Base-by-base conservation (phyloP, 2,888 invertebrate species). In the Choristoneura rosaceana region DNA sequence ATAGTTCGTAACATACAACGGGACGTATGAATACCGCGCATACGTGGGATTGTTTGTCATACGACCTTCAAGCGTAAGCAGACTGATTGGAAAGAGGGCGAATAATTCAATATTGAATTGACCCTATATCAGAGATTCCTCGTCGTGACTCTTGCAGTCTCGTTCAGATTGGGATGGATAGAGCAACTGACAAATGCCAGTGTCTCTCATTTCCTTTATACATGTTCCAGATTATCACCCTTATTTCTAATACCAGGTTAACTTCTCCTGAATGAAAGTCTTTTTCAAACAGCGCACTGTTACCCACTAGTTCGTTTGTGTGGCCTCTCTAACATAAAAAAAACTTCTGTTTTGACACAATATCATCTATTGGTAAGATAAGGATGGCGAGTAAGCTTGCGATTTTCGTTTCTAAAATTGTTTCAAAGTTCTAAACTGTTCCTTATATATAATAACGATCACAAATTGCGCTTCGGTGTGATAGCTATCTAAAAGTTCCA, bases 31-130 rank as follows among this genome's bases (percentile, higher is more conserved):
- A 63, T 63, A 43, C 59, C 70, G 34, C 33, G 59, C 68, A 50
- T 73, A 59, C 63, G 68, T 41, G 50, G 71, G 41, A 69, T 55
- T 52, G 47, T 38, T 43, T 66, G 62, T 71, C 67, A 68, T 45
- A 47, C 62, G 71, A 67, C 71, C 71, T 71, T 71, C 71, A 17
- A 10, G 67, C 58, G 61, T 55, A 43, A 55, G 52, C 9, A 34
- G 17, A 12, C 34, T 63, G 38, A 62, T 58, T 38, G 58, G 62
- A 68, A 62, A 71, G 62, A n/a, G 10, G 52, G 34, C 50, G 25
- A 25, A 52, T 4, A 15, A 41, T 12, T 38, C 60, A 25, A 10
- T 12, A 12, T 43, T 43, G 43, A 43, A 12, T 43, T 43, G 43
- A 43, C 43, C 12, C 3, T 12, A 43, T 10, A 43, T 12, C 10